Evolutionary conservation across 2,888 invertebrate genomes (phyloP).

Genomic region (Diaperis boleti): DNA sequence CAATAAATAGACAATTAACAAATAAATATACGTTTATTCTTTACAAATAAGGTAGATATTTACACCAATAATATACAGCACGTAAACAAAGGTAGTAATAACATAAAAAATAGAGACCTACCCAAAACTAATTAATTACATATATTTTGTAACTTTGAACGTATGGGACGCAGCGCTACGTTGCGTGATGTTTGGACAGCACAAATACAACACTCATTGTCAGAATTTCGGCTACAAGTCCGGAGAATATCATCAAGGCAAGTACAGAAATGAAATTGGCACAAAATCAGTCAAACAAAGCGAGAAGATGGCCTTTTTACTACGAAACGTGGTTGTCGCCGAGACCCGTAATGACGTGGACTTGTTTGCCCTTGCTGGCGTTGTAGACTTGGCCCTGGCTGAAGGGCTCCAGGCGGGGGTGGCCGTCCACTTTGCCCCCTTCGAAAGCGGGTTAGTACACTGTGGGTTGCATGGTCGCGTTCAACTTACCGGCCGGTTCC

Average conservation of each 20-base stretch:
- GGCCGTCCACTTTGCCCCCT: constrained; percentile 69
- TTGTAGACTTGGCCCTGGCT: constrained; percentile 94
- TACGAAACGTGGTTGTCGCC: constrained; percentile 50
- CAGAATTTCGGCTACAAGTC: not conserved
- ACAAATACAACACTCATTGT: not conserved
- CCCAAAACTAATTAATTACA: constrained; percentile 39
- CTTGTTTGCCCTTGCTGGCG: constrained; percentile 89
- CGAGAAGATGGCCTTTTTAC: not conserved
- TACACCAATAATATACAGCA: constrained; percentile 55
- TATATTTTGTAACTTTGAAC: constrained; percentile 31
- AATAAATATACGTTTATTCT: constrained; percentile 57
- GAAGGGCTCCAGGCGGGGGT: constrained; percentile 88
- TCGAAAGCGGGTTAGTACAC: constrained; percentile 65
- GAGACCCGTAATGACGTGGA: constrained; percentile 81
- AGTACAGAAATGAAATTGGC: constrained; percentile 52
- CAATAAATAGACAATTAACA: constrained; percentile 45
- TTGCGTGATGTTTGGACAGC: not conserved
- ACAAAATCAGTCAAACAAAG: constrained; percentile 54
- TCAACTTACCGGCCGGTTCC: constrained; percentile 62
- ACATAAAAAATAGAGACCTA: constrained; percentile 45
- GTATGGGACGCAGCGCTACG: constrained; percentile 35
- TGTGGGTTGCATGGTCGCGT: no score
- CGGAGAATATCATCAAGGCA: constrained; percentile 33
- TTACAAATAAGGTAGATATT: constrained; percentile 50
- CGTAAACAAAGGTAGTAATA: constrained; percentile 43